Evolutionary conservation across 2,113 vertebrate species (phyloP).

Genomic region (Megatriorchis doriae): DNA sequence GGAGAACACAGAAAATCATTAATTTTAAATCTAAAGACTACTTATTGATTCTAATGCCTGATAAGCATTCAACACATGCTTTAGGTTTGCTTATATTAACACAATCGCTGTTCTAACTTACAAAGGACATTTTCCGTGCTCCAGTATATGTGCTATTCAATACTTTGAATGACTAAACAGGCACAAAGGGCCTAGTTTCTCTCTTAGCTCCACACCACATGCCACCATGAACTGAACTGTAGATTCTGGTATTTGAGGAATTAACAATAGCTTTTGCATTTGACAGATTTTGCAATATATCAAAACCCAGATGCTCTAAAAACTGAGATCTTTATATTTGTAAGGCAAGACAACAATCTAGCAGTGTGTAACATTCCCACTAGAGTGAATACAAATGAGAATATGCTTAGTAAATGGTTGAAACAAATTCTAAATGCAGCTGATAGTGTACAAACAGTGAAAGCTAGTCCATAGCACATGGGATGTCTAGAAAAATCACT

Average conservation of each 20-base stretch:
- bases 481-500: background rate
- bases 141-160: background rate
- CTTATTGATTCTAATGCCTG: conserved; percentile 71
- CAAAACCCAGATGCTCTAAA: background rate
- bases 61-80: conserved; percentile 23
- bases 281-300: background rate
- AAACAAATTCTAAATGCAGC: background rate
- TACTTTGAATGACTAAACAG: background rate
- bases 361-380: background rate
- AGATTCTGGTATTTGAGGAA: background rate
- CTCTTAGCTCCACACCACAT: background rate
- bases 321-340: background rate
- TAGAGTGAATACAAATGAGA: background rate
- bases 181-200: background rate
- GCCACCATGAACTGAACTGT: background rate
- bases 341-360: background rate
- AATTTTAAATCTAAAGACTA: conserved; percentile 75
- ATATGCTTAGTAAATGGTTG: background rate
- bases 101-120: background rate
- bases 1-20: conserved; percentile 77
- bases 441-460: background rate
- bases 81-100: conserved; percentile 49
- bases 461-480: background rate
- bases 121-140: conserved; percentile 1
- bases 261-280: background rate